Evolutionary conservation across 2,888 invertebrate genomes (phyloP), one percentile per base, ranked within the genome.

Genomic region (Hypolimnas misippus): DNA sequence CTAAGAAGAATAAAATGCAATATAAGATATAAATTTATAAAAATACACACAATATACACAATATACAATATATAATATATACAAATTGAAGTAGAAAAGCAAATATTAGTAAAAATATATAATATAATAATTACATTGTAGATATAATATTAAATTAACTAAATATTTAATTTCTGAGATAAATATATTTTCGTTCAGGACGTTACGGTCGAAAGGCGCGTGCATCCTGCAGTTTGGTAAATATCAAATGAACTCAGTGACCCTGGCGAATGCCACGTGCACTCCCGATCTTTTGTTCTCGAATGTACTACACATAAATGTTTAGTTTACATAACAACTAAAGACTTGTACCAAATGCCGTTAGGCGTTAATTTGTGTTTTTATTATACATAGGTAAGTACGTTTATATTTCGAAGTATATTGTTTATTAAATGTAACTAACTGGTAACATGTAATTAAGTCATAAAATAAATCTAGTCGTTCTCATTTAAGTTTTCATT

Each of bases 171-270:
- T n/a, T n/a, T n/a, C n/a, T n/a, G n/a, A n/a, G n/a, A n/a, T n/a
- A n/a, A n/a, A n/a, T n/a, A n/a, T n/a, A n/a, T n/a, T n/a, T 73
- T 50, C 73, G 69, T 69, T 17, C 52, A 46, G 62, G 65, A 71
- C 57, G 57, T 53, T 76, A 65, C 68, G 46, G 33, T 35, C 61
- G 69, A 65, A 73, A 76, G 62, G 74, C 78, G 78, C 73, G 77
- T 73, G 78, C 80, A 82, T 82, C 83, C 82, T 82, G 78, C 72
- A 73, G 83, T 86, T 85, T 84, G 78, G 85, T 87, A 87, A 87
- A 88, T 82, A 88, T 73, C 71, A 73, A 69, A 68, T 84, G 87
- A 87, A 84, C 87, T 81, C 81, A 10, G 51, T 80, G 86, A 87
- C 86, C 86, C 76, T 69, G 69, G 63, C 65, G 63, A 65, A 66